phyloP scores from a whole-genome alignment of 2,888 invertebrate genomes.

The Erannis defoliaria region DNA sequence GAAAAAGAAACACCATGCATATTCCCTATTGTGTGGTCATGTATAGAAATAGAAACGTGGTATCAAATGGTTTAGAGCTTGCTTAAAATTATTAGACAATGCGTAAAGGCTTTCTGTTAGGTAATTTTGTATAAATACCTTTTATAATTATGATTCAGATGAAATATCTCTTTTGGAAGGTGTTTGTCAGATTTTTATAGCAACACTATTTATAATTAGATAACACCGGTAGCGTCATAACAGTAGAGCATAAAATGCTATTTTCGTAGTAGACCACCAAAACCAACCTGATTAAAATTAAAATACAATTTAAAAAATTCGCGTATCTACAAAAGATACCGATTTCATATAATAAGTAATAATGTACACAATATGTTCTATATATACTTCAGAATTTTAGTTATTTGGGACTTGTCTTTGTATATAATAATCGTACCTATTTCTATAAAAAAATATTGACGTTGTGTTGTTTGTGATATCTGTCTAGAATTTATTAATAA shows the following conservation, averaged over 20 bases:
- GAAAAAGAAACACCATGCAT: no score
- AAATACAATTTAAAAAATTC: neutral
- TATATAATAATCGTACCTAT: neutral
- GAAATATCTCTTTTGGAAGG: neutral
- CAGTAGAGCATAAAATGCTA: slow-evolving; percentile 5
- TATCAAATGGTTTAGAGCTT: slow-evolving; percentile 5
- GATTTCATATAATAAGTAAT: slow-evolving; percentile 2
- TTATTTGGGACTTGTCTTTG: neutral
- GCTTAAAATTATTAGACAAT: slow-evolving; percentile 5
- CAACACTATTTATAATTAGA: neutral
- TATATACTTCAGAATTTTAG: neutral
- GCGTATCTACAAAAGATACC: neutral
- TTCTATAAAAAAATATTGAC: slow-evolving; percentile 28
- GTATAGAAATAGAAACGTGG: neutral
- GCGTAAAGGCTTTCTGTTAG: no score
- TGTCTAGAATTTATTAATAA: slow-evolving; percentile 75
- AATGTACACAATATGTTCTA: slow-evolving; percentile 6
- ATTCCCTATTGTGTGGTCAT: neutral
- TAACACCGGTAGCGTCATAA: neutral
- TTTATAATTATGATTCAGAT: neutral
- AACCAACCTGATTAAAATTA: neutral
- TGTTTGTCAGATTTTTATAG: neutral
- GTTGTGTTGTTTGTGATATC: slow-evolving; percentile 58
- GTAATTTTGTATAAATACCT: neutral
- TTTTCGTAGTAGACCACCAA: slow-evolving; percentile 1